phyloP scores from a whole-genome alignment of 2,797 vertebrate genomes.

The Pantherophis alleghaniensis region DNA sequence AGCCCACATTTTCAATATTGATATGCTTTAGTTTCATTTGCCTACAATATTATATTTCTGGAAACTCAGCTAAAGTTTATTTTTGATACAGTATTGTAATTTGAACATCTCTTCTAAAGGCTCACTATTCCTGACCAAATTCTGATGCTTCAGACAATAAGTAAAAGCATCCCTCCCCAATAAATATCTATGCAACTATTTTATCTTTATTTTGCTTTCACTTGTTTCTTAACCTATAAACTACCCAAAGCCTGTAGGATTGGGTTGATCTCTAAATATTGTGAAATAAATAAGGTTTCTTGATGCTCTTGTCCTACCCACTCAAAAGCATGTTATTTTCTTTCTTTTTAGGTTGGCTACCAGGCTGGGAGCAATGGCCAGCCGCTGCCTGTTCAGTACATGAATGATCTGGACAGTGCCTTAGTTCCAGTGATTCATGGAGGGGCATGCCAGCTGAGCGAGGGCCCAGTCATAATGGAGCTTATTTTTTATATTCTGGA shows the following conservation, averaged over 20 bases:
- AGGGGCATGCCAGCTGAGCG: constrained; percentile 92
- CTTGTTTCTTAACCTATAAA: background rate
- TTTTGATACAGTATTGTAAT: background rate
- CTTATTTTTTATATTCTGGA: constrained; percentile 99
- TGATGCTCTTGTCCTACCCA: background rate
- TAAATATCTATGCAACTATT: background rate
- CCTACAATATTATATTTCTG: background rate
- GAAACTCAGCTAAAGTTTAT: background rate
- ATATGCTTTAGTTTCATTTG: background rate
- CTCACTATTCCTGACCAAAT: background rate
- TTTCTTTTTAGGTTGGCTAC: constrained; percentile 89
- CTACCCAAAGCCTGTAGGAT: background rate
- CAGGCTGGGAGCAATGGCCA: constrained; percentile 96
- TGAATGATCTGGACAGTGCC: constrained; percentile 96
- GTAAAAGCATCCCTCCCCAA: background rate
- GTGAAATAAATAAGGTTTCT: background rate
- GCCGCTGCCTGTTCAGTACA: constrained; percentile 90
- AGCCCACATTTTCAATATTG: background rate
- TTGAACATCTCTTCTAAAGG: background rate
- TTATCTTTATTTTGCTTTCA: background rate
- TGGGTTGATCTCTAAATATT: background rate
- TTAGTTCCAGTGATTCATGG: constrained; percentile 97
- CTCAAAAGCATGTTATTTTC: background rate
- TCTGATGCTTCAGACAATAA: background rate
- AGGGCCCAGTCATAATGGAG: constrained; percentile 95